Conservation (phyloP, 2,888 invertebrate species). For the Trachelus iudaicus region DNA sequence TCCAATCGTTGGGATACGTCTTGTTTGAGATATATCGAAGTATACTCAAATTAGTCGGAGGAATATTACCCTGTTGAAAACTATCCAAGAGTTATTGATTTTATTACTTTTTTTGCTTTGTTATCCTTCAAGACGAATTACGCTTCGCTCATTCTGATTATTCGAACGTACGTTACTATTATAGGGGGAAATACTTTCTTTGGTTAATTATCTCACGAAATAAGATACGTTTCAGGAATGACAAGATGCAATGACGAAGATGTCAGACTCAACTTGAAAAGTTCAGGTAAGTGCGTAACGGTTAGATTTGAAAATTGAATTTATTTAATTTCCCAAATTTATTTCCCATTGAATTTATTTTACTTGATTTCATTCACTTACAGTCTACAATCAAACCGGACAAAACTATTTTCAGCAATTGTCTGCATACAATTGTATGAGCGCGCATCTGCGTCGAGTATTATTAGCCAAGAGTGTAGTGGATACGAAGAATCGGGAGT, state of each 20-base stretch:
- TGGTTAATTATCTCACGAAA: neutral
- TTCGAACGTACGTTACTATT: neutral
- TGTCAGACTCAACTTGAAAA: constrained; percentile 35
- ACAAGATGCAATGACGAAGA: constrained; percentile 22
- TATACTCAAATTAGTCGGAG: neutral
- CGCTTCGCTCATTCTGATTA: neutral
- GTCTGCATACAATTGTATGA: constrained; percentile 56
- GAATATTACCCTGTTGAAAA: neutral
- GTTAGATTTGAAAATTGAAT: constrained; percentile 1
- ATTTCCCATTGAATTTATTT: neutral
- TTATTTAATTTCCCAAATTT: neutral
- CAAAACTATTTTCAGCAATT: constrained; percentile 55
- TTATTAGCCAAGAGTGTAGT: constrained; percentile 55
- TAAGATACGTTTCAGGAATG: constrained; percentile 28
- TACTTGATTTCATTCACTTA: constrained; percentile 4
- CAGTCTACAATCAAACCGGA: constrained; percentile 58
- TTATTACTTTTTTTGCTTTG: neutral
- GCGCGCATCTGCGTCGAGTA: constrained; percentile 54
- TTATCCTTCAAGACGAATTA: neutral
- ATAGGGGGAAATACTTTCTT: neutral
- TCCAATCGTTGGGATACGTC: neutral
- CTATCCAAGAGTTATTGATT: neutral
- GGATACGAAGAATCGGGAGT: constrained; percentile 52
- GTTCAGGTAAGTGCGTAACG: constrained; percentile 37
- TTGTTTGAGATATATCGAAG: neutral